Conservation (phyloP, 1,140 invertebrate species). For the Papilio machaon region DNA sequence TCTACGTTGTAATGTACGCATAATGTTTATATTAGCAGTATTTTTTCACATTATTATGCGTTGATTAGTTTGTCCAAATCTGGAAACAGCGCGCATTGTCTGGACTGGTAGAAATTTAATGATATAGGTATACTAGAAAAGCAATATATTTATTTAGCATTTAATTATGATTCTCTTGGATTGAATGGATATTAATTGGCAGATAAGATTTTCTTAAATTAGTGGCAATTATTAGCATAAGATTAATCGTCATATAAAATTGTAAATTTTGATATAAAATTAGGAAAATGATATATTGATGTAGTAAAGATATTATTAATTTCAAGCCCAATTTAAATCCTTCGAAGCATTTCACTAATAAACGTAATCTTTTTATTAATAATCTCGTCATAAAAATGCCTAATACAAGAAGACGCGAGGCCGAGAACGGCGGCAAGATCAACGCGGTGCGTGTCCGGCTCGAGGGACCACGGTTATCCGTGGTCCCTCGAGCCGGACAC, state of each 20-base stretch:
- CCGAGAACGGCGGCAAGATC: slow-evolving; percentile 47
- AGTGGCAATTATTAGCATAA: too few relatives aligned
- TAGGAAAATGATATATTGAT: neutral
- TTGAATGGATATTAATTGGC: neutral
- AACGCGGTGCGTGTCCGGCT: slow-evolving; percentile 59
- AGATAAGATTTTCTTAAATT: neutral
- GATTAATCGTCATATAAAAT: neutral
- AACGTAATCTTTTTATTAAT: slow-evolving; percentile 32
- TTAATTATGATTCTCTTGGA: too few relatives aligned
- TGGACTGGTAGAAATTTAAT: neutral
- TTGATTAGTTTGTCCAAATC: slow-evolving; percentile 12
- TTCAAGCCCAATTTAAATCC: neutral
- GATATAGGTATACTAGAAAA: too few relatives aligned
- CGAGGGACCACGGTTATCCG: slow-evolving; percentile 64
- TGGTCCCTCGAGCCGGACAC: too few relatives aligned
- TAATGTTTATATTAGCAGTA: slow-evolving; percentile 27
- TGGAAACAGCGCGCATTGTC: neutral
- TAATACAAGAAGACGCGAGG: slow-evolving; percentile 8
- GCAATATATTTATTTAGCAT: too few relatives aligned
- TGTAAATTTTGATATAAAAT: slow-evolving; percentile 6
- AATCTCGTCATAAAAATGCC: slow-evolving; percentile 17
- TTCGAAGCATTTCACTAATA: slow-evolving; percentile 6
- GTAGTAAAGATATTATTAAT: neutral
- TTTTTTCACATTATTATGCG: slow-evolving; percentile 3
- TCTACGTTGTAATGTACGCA: slow-evolving; percentile 29